These are phyloP conservation scores for Beris morrisii DNA, from an alignment of 2,888 invertebrate genomes.

Conservation along the genomic window DNA sequence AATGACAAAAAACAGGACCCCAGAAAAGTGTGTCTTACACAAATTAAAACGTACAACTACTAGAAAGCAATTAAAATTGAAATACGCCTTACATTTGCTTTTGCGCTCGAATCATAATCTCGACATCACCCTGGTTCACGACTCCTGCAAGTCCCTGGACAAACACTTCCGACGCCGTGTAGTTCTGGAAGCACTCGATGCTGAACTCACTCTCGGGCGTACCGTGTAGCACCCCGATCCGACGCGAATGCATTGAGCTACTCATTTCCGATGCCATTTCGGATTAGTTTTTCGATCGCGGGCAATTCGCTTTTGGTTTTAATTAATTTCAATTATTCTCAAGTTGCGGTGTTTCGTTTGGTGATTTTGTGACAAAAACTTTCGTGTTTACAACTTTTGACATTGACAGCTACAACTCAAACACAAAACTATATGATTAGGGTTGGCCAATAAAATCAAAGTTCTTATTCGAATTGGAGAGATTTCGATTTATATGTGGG, in stretches of 20 bases:
- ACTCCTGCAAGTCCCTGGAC: conserved; percentile 90
- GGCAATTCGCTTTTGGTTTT: conserved; percentile 4
- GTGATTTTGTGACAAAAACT: not conserved
- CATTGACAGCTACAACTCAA: not conserved
- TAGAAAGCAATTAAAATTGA: conserved; percentile 16
- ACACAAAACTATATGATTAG: not conserved
- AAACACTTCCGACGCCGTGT: conserved; percentile 87
- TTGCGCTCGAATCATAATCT: conserved; percentile 85
- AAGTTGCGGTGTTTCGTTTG: not conserved
- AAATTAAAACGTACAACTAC: not conserved
- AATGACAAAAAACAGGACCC: too few species aligned
- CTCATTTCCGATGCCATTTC: conserved; percentile 45
- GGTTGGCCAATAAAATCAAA: not conserved
- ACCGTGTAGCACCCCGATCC: conserved; percentile 41
- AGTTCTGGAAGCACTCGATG: conserved; percentile 88
- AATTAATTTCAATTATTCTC: not conserved
- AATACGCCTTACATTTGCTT: conserved; percentile 77
- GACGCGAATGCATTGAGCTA: conserved; percentile 44
- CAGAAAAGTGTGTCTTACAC: too few species aligned
- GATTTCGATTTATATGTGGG: too few species aligned
- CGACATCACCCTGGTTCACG: conserved; percentile 84
- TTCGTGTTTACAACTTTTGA: not conserved
- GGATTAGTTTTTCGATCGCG: not conserved
- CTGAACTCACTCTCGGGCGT: conserved; percentile 45
- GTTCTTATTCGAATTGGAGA: too few species aligned